phyloP scores from a whole-genome alignment of 2,797 vertebrate species.

The Rhabdomys pumilio region DNA sequence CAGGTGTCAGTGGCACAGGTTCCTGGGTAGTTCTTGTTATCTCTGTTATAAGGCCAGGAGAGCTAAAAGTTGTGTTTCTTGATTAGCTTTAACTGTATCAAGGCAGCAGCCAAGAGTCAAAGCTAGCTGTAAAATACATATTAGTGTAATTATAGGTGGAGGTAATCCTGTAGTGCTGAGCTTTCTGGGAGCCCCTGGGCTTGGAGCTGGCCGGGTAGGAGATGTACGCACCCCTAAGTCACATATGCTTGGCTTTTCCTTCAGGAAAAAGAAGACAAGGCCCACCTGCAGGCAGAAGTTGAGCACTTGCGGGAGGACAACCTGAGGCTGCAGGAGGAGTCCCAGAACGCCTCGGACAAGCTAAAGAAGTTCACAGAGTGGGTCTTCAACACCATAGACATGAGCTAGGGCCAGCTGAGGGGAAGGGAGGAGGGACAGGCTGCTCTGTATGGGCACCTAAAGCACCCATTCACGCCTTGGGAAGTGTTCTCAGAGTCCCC shows the following conservation, averaged over 20 bases:
- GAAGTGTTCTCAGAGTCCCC: slow-evolving; percentile 81
- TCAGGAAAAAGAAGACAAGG: slow-evolving; percentile 97
- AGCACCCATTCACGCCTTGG: slow-evolving; percentile 79
- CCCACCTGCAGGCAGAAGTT: slow-evolving; percentile 95
- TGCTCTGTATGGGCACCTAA: slow-evolving; percentile 71
- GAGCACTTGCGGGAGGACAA: slow-evolving; percentile 97
- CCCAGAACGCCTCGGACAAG: slow-evolving; percentile 97
- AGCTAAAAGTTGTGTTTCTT: not conserved
- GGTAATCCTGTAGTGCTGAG: not conserved
- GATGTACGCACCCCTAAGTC: not conserved
- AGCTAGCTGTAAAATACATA: not conserved
- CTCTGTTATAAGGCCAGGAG: not conserved
- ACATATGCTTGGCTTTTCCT: slow-evolving; percentile 38
- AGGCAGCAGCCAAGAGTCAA: not conserved
- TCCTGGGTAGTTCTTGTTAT: not conserved
- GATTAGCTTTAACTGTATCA: not conserved
- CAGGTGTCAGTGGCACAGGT: not conserved
- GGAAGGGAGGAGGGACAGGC: not conserved
- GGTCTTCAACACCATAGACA: slow-evolving; percentile 99
- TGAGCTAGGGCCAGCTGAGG: slow-evolving; percentile 92
- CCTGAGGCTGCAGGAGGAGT: slow-evolving; percentile 97
- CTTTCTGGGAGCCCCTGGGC: not conserved
- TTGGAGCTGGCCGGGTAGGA: not conserved
- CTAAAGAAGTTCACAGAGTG: slow-evolving; percentile 99
- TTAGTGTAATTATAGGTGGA: not conserved